These are phyloP conservation scores for Asbolus verrucosus DNA, from an alignment of 1,140 invertebrate genomes.

Conservation along the genomic window DNA sequence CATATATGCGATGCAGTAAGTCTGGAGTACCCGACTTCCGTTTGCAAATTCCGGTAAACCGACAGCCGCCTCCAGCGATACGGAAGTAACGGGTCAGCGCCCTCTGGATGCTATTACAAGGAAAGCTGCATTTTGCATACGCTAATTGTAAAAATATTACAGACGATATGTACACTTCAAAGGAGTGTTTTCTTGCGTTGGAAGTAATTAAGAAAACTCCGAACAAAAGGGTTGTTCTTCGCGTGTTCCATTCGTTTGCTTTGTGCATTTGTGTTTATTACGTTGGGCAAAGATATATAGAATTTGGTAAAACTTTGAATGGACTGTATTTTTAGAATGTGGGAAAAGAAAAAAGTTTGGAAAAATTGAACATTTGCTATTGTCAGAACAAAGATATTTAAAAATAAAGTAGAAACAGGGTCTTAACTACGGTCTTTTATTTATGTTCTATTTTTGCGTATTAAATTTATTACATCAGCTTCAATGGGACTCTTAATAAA, in stretches of 20 bases:
- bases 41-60: constrained; percentile 10
- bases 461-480: too few relatives aligned
- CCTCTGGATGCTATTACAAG: constrained; percentile 7
- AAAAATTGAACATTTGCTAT: too few relatives aligned
- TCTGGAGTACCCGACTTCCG: constrained; percentile 21
- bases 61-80: background rate
- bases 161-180: background rate
- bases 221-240: background rate
- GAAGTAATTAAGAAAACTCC: background rate
- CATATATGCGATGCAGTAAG: constrained; percentile 32
- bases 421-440: too few relatives aligned
- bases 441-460: too few relatives aligned
- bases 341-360: too few relatives aligned
- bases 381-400: too few relatives aligned
- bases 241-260: background rate
- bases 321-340: too few relatives aligned
- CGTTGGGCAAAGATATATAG: too few relatives aligned
- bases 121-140: constrained; percentile 6
- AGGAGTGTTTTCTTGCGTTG: constrained; percentile 1
- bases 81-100: constrained; percentile 9
- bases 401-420: too few relatives aligned
- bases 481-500: too few relatives aligned
- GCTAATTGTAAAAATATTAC: constrained; percentile 15
- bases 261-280: constrained; percentile 10
- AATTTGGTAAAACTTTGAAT: too few relatives aligned